A percentile compares a stretch with the other conserved stretches of the same genome.
Conservation (phyloP, 2,113 vertebrate species). For the Pluvialis apricaria region DNA sequence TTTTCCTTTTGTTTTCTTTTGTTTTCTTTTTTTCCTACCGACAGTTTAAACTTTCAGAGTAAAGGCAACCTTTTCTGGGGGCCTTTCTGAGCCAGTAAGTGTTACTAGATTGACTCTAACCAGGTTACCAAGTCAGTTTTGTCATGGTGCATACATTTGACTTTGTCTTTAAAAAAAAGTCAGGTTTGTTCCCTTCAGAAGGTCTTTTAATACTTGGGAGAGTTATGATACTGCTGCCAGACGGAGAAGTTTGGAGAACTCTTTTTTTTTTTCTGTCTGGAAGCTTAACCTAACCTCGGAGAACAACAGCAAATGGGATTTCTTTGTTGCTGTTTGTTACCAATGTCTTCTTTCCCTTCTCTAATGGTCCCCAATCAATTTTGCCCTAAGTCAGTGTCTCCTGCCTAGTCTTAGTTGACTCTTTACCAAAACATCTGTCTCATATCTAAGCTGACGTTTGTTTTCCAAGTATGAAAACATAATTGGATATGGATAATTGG, state of each 20-base stretch:
- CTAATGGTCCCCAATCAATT: background rate
- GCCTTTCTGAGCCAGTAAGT: background rate
- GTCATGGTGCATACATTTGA: background rate
- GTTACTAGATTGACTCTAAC: background rate
- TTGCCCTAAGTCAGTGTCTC: background rate
- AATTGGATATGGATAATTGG: background rate
- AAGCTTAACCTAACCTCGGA: background rate
- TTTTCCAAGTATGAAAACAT: background rate
- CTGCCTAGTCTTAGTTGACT: background rate
- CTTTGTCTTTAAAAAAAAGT: background rate
- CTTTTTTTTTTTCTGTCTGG: background rate
- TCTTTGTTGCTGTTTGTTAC: background rate
- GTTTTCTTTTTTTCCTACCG: background rate
- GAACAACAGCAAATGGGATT: slow-evolving; percentile 3
- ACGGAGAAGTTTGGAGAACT: background rate
- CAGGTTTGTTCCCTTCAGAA: background rate
- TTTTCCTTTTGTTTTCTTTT: background rate
- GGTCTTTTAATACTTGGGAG: background rate
- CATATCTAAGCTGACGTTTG: background rate
- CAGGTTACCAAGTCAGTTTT: background rate
- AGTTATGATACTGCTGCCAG: background rate
- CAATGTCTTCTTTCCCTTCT: background rate
- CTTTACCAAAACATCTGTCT: background rate
- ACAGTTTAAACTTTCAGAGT: background rate
- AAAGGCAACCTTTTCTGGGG: background rate